Percentiles rank a stretch among this genome's conserved stretches.
These are phyloP conservation scores for Bostrychus sinensis DNA, from an alignment of 2,113 vertebrate genomes.

Conservation along the genomic window DNA sequence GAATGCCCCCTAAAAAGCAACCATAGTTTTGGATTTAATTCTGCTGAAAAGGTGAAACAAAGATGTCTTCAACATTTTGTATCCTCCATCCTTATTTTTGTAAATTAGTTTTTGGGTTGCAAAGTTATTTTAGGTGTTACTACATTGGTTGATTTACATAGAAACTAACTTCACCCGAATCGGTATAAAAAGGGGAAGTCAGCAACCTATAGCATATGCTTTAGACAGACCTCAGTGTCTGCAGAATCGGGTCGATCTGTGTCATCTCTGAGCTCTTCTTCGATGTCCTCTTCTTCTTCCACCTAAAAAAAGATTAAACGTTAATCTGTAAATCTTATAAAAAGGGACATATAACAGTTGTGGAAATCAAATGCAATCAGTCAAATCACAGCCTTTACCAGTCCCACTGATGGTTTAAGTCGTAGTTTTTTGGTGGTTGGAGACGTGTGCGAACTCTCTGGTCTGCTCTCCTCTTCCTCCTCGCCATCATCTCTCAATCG, in stretches of 20 bases:
- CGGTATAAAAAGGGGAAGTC: no score
- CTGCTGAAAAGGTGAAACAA: no score
- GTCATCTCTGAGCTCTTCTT: slow-evolving; percentile 58
- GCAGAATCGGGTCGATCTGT: slow-evolving; percentile 46
- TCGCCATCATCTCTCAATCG: slow-evolving; percentile 81
- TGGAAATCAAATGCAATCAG: neutral
- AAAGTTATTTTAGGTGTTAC: no score
- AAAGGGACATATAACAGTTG: no score
- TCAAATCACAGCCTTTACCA: slow-evolving; percentile 71
- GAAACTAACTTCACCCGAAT: no score
- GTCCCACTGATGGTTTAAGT: slow-evolving; percentile 79
- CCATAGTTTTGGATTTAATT: no score
- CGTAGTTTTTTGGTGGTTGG: slow-evolving; percentile 85
- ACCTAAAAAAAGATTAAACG: slow-evolving; percentile 49
- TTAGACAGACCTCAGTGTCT: slow-evolving; percentile 65
- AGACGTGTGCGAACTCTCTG: slow-evolving; percentile 84
- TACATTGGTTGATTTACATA: no score
- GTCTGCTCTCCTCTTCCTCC: slow-evolving; percentile 71
- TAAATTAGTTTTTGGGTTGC: no score
- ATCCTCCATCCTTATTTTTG: no score
- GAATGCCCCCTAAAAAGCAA: slow-evolving; percentile 76
- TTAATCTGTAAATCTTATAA: no score
- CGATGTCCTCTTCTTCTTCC: slow-evolving; percentile 62
- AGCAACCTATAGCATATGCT: no score
- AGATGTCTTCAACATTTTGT: no score